Percentiles rank a stretch among this genome's conserved stretches.
These are phyloP conservation scores for Syngnathus floridae DNA, from an alignment of 2,113 vertebrate genomes.

Conservation along the genomic window DNA sequence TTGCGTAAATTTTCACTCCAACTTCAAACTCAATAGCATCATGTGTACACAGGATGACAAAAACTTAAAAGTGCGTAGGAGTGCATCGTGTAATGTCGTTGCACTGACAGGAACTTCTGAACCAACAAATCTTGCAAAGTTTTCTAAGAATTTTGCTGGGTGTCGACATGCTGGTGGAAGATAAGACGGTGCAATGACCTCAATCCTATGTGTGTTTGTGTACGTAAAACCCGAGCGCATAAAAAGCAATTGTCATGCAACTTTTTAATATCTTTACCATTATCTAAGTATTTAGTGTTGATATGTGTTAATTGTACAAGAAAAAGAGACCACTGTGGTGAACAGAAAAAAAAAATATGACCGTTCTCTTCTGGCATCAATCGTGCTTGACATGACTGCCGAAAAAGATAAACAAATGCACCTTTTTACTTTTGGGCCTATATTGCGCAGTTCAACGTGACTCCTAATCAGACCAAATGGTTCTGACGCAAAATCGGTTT, in stretches of 20 bases:
- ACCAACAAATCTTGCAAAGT: neutral
- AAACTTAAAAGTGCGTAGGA: neutral
- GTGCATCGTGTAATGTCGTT: too few relatives aligned
- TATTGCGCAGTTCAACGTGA: neutral
- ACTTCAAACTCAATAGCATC: neutral
- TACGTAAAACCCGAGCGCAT: neutral
- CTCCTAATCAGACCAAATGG: neutral
- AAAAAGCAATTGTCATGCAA: neutral
- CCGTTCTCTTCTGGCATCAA: neutral
- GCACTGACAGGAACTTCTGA: neutral
- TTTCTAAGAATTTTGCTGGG: slow-evolving; percentile 4
- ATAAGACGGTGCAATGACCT: slow-evolving; percentile 8
- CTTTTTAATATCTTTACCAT: neutral
- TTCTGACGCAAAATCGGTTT: neutral
- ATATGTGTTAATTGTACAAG: neutral
- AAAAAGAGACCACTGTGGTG: neutral
- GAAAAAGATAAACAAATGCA: neutral
- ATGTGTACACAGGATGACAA: neutral
- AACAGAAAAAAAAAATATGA: neutral
- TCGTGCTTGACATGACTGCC: neutral
- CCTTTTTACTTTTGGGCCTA: neutral
- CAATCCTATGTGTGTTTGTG: neutral
- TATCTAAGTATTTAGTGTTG: neutral
- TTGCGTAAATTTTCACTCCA: too few relatives aligned
- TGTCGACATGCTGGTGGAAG: slow-evolving; percentile 1